These are phyloP conservation scores for Bombylius discolor DNA, from an alignment of 2,888 invertebrate genomes.

Conservation along the genomic window DNA sequence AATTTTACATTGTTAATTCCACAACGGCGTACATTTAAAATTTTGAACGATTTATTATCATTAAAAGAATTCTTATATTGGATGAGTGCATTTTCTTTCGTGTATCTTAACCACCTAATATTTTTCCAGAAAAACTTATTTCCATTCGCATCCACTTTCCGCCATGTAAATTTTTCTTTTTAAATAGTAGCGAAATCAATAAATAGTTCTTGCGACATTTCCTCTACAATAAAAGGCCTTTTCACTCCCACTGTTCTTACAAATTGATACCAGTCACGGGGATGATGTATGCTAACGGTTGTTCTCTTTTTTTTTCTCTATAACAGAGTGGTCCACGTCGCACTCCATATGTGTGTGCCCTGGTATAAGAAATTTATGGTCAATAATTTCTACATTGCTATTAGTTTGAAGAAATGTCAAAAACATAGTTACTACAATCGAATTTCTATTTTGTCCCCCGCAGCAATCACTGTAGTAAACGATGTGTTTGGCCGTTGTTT, in stretches of 20 bases:
- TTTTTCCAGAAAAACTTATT: too few species aligned
- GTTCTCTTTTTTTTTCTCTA: neutral
- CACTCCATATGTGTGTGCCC: conserved; percentile 5
- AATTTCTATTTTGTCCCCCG: neutral
- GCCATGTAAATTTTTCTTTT: neutral
- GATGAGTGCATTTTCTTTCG: too few species aligned
- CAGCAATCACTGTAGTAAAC: conserved; percentile 6
- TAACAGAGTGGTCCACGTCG: neutral
- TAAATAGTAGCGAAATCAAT: neutral
- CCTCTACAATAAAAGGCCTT: neutral
- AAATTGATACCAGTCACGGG: neutral
- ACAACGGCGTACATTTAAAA: neutral
- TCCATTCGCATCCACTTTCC: neutral
- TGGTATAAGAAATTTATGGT: conserved; percentile 4
- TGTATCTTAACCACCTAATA: too few species aligned
- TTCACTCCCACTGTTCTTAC: neutral
- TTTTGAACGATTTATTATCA: neutral
- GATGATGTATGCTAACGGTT: neutral
- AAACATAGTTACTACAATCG: conserved; percentile 8
- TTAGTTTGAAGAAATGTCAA: neutral
- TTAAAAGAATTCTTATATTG: neutral
- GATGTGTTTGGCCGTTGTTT: conserved; percentile 1
- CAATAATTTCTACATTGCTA: neutral
- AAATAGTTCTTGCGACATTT: neutral
- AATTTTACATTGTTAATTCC: neutral